Base-by-base conservation (phyloP, 2,888 invertebrate species). In the Lysandra coridon region DNA sequence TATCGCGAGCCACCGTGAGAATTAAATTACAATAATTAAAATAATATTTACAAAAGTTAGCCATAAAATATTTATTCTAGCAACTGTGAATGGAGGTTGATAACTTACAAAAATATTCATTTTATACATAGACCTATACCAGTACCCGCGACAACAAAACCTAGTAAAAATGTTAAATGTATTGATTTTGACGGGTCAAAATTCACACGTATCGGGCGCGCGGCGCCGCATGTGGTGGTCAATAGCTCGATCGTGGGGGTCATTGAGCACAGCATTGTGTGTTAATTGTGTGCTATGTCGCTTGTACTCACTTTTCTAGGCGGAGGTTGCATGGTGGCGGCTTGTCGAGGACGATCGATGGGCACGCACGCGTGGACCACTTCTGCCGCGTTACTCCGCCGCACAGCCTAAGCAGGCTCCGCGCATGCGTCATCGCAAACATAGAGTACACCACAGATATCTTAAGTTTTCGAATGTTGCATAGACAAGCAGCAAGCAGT, bases 281-380 rank as follows among this genome's bases (percentile, higher is more conserved):
- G 62, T 17, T 33, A 64, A 78, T 10, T 5, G 33, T 49, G 4
- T n/a, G 64, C 10, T 83, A 23, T 78, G 80, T 80, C 44, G 81
- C 60, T 73, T 73, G 69, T 82, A 90, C 95, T 96, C 95, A 97
- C 97, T 97, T 97, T 97, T 94, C 97, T 96, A 89, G 97, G 97
- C 88, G 97, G 97, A 88, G 97, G 97, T 96, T 97, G 97, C 97
- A 97, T 97, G 94, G 87, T 92, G 90, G 82, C 82, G 81, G 83
- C 73, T 82, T 80, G 80, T 80, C 81, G 82, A 77, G 80, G 81
- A 81, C 82, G 85, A 88, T 90, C 89, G 87, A 89, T 89, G 87
- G 84, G 84, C 87, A 84, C 86, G 85, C 86, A 85, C 86, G 87
- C 88, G 87, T 87, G 85, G 85, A 86, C 84, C 86, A 84, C 84